phyloP scores from a whole-genome alignment of 1,140 invertebrate species.

The Lepidostoma basale region DNA sequence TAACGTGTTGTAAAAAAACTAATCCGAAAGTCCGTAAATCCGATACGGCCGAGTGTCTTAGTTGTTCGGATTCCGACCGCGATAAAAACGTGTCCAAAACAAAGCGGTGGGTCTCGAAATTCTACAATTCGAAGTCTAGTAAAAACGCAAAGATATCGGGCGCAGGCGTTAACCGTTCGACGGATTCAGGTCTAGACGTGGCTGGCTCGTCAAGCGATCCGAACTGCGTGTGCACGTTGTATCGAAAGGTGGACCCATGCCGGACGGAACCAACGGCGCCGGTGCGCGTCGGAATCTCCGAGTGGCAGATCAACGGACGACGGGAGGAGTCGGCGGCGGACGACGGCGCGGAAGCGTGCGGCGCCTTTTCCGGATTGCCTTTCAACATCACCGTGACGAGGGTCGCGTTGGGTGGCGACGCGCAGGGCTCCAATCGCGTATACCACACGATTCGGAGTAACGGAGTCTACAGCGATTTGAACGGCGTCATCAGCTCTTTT shows the following conservation, averaged over 20 bases:
- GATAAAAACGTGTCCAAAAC: conserved; percentile 29
- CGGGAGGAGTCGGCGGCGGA: background rate
- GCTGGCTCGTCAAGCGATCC: conserved; percentile 39
- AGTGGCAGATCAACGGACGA: conserved; percentile 3
- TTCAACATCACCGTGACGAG: conserved; percentile 38
- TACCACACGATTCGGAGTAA: conserved; percentile 11
- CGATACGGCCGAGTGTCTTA: background rate
- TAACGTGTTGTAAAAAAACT: background rate
- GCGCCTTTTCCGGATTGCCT: conserved; percentile 16
- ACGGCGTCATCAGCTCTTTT: conserved; percentile 9
- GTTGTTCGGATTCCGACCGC: background rate
- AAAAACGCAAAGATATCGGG: conserved; percentile 22
- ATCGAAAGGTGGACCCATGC: conserved; percentile 49
- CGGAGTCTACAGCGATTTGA: background rate
- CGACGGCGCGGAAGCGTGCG: background rate
- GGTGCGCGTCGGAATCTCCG: background rate
- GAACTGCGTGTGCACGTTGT: conserved; percentile 56
- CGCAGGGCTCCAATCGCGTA: background rate
- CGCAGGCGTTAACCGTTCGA: background rate
- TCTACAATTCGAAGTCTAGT: conserved; percentile 14
- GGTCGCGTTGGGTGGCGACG: conserved; percentile 4
- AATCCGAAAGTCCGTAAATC: conserved; percentile 11
- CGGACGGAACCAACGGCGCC: conserved; percentile 25
- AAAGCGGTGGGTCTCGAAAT: conserved; percentile 34
- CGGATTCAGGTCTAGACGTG: conserved; percentile 25